phyloP scores from a whole-genome alignment of 1,140 invertebrate genomes.

The Phymorhynchus buccinoides region DNA sequence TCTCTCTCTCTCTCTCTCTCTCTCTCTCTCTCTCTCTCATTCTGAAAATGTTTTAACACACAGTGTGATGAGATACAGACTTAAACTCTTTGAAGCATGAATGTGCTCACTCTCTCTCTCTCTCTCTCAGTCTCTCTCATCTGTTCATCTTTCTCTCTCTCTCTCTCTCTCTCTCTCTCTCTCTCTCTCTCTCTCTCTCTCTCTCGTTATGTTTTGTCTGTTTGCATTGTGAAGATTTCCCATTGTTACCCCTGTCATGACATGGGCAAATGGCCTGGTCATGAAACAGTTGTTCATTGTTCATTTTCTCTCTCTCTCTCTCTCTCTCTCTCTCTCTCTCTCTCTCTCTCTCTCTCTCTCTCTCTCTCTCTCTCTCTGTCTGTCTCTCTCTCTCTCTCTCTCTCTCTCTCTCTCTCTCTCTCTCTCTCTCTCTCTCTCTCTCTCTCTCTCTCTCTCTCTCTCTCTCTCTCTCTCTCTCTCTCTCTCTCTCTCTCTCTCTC shows the following conservation, averaged over 20 bases:
- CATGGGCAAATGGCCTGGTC: no score
- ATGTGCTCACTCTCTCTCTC: not conserved
- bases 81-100: no score
- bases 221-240: no score
- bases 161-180: constrained; percentile 25
- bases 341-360: not conserved
- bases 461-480: no score
- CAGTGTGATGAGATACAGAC: no score
- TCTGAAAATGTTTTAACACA: not conserved
- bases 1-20: not conserved
- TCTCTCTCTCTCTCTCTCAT: not conserved
- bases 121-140: not conserved
- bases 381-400: not conserved
- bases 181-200: not conserved
- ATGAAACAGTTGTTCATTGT: no score
- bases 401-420: no score
- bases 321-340: no score
- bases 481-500: no score
- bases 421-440: no score
- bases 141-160: constrained; percentile 30
- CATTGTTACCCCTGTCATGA: no score
- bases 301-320: constrained; percentile 4
- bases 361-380: not conserved
- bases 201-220: not conserved
- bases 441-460: no score